Percentiles rank a stretch among this genome's conserved stretches.
Conservation (phyloP, 2,113 vertebrate genomes). For the Perca schrenkii region DNA sequence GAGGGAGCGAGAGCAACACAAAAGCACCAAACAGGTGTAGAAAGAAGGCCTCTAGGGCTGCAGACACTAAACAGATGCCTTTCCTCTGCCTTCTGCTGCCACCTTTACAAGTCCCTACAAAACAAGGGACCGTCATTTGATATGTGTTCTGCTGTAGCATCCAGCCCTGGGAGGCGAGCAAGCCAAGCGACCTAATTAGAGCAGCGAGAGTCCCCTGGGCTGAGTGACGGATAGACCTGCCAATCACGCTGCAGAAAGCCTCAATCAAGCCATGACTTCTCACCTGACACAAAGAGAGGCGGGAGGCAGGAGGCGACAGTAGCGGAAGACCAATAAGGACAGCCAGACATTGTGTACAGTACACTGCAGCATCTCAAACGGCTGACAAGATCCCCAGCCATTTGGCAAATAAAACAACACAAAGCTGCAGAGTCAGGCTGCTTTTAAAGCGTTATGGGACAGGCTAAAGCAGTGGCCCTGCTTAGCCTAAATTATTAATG, state of each 20-base stretch:
- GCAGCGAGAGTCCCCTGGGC: constrained; percentile 78
- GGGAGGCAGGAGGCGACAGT: constrained; percentile 26
- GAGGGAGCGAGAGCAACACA: constrained; percentile 48
- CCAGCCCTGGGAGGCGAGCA: constrained; percentile 79
- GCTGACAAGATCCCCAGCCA: constrained; percentile 54
- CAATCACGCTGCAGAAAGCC: constrained; percentile 77
- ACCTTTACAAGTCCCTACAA: constrained; percentile 80
- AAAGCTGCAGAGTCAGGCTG: constrained; percentile 64
- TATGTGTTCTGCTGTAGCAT: constrained; percentile 78
- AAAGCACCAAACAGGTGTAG: constrained; percentile 78
- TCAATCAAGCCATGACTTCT: constrained; percentile 75
- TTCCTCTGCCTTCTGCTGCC: constrained; percentile 71
- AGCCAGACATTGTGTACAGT: constrained; percentile 46
- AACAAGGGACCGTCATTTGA: constrained; percentile 81
- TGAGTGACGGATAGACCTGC: constrained; percentile 86
- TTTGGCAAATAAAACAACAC: constrained; percentile 62
- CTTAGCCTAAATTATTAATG: constrained; percentile 83
- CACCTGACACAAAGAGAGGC: constrained; percentile 79
- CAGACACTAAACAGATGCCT: constrained; percentile 78
- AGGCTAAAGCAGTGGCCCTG: constrained; percentile 62
- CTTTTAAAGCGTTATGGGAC: constrained; percentile 59
- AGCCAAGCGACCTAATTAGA: constrained; percentile 85
- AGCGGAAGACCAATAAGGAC: constrained; percentile 51
- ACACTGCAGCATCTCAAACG: constrained; percentile 34
- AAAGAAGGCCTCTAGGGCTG: constrained; percentile 67